A percentile compares a stretch with the other conserved stretches of the same genome.
These are phyloP conservation scores for Leptinotarsa haldemani DNA, from an alignment of 2,888 invertebrate genomes.

Conservation along the genomic window DNA sequence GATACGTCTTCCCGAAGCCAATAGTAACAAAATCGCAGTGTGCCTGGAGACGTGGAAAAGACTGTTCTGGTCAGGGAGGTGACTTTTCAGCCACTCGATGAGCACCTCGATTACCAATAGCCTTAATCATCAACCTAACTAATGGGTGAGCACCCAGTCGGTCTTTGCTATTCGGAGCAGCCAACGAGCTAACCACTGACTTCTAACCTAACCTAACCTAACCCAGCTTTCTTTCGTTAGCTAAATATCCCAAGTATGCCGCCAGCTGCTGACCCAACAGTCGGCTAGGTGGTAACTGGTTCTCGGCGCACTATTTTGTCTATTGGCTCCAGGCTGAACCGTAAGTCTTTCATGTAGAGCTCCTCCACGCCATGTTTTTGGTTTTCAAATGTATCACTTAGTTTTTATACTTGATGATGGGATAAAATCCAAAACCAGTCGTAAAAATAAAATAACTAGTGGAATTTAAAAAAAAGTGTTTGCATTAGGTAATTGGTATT, in stretches of 20 bases:
- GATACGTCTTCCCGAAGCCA: not conserved
- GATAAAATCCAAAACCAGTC: too few relatives aligned
- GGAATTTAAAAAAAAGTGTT: too few relatives aligned
- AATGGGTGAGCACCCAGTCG: too few relatives aligned
- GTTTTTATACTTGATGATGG: too few relatives aligned
- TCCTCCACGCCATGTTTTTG: too few relatives aligned
- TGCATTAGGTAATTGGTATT: too few relatives aligned
- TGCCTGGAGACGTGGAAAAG: not conserved
- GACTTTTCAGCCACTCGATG: constrained; percentile 4
- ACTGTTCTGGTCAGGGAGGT: constrained; percentile 13
- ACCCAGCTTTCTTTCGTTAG: not conserved
- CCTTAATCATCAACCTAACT: too few relatives aligned
- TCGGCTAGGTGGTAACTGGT: not conserved
- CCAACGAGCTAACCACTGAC: too few relatives aligned
- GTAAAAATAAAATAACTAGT: too few relatives aligned
- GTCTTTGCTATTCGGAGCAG: too few relatives aligned
- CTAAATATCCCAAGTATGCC: not conserved
- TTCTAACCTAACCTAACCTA: too few relatives aligned
- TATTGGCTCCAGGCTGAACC: constrained; percentile 28
- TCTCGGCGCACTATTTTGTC: not conserved
- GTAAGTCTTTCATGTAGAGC: constrained; percentile 29
- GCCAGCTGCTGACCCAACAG: not conserved
- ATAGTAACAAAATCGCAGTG: not conserved
- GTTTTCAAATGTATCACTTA: too few relatives aligned
- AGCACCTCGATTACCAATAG: not conserved